Evolutionary conservation across 2,797 vertebrate species (phyloP).

Genomic region (Columba guinea): DNA sequence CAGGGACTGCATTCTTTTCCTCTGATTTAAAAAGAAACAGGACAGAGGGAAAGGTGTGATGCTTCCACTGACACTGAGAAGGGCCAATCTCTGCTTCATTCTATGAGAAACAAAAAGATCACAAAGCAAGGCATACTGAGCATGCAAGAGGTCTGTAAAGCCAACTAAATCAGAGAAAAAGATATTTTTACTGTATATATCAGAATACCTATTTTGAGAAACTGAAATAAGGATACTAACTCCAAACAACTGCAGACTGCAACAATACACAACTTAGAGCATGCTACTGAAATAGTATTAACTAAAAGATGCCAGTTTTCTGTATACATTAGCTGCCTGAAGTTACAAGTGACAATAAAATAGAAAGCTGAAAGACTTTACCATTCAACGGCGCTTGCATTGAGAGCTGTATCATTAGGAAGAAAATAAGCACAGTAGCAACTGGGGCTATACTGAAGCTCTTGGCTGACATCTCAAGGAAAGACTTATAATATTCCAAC

Average conservation of each 20-base stretch:
- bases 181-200: neutral
- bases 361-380: constrained; percentile 62
- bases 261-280: neutral
- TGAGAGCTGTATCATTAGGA: constrained; percentile 45
- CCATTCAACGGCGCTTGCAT: constrained; percentile 67
- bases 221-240: neutral
- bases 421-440: constrained; percentile 36
- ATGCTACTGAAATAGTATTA: neutral
- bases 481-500: neutral
- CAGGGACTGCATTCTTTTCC: neutral
- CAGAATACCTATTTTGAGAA: neutral
- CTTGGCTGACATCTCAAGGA: constrained; percentile 67
- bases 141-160: neutral
- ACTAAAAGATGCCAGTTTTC: neutral
- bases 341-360: neutral
- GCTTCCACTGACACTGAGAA: neutral
- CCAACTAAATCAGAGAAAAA: neutral
- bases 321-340: neutral
- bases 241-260: neutral
- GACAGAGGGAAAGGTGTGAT: neutral
- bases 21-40: neutral
- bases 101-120: neutral
- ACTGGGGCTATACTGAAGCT: neutral
- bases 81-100: neutral
- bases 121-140: neutral